Conservation (phyloP, 2,113 vertebrate genomes). For the Labrus mixtus region DNA sequence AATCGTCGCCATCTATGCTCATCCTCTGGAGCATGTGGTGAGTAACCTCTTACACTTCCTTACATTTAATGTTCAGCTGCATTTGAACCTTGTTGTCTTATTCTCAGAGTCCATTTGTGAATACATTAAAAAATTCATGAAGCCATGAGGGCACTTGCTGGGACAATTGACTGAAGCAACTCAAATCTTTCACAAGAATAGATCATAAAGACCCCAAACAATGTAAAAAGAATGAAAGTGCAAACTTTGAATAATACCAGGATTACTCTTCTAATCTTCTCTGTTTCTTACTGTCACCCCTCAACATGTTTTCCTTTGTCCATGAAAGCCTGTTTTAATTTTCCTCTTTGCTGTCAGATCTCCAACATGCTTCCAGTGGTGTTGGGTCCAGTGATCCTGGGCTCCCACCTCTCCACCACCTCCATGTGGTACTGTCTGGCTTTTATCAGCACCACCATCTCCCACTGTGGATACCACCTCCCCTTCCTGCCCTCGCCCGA, state of each 20-base stretch:
- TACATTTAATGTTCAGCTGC: too few species aligned
- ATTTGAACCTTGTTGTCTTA: too few species aligned
- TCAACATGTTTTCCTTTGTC: not conserved
- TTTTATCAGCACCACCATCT: conserved; percentile 87
- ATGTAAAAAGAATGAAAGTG: too few species aligned
- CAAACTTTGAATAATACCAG: too few species aligned
- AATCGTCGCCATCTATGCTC: conserved; percentile 88
- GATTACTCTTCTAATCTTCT: too few species aligned
- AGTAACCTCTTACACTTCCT: too few species aligned
- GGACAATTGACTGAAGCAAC: too few species aligned
- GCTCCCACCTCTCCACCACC: conserved; percentile 88
- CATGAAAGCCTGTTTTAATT: not conserved
- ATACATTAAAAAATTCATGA: not conserved
- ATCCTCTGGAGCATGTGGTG: conserved; percentile 92
- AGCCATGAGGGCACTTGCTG: too few species aligned
- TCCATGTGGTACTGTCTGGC: conserved; percentile 88
- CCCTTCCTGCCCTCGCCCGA: conserved; percentile 94
- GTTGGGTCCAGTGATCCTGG: conserved; percentile 86
- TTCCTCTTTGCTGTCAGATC: conserved; percentile 72
- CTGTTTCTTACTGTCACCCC: too few species aligned
- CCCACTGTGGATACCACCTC: conserved; percentile 95
- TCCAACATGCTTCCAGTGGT: conserved; percentile 90
- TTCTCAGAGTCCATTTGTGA: not conserved
- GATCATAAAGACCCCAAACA: too few species aligned
- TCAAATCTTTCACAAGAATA: too few species aligned